Percentiles rank a stretch among this genome's conserved stretches.
These are phyloP conservation scores for Aphaenogaster ashmeadi DNA, from an alignment of 1,140 invertebrate genomes.

Conservation along the genomic window DNA sequence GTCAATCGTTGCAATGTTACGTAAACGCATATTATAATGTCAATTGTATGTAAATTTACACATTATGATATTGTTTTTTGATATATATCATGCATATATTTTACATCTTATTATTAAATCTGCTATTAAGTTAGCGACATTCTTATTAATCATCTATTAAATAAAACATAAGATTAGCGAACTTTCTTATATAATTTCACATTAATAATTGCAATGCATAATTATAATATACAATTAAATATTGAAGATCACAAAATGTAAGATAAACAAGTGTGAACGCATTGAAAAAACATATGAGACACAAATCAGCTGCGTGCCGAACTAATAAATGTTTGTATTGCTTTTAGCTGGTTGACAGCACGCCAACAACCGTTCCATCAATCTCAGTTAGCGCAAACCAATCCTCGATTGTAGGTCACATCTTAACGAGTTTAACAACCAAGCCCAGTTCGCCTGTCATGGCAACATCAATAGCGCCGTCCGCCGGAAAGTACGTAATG, in stretches of 20 bases:
- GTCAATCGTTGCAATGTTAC: not conserved
- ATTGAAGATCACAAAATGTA: not conserved
- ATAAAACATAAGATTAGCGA: not conserved
- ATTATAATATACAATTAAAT: not conserved
- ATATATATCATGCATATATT: not conserved
- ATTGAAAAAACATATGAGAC: not conserved
- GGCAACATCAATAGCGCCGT: constrained; percentile 56
- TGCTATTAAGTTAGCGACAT: not conserved
- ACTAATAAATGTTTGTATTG: constrained; percentile 70
- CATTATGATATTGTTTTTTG: not conserved
- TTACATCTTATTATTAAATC: constrained; percentile 13
- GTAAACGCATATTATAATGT: not conserved
- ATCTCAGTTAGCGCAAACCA: constrained; percentile 63
- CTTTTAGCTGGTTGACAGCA: constrained; percentile 70
- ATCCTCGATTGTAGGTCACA: constrained; percentile 66
- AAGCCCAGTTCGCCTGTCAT: constrained; percentile 53
- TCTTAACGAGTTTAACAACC: constrained; percentile 59
- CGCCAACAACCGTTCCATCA: constrained; percentile 51
- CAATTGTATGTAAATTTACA: not conserved
- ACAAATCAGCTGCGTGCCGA: not conserved
- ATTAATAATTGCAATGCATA: not conserved
- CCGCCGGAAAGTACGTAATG: constrained; percentile 73
- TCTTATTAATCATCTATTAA: not conserved
- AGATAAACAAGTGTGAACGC: not conserved
- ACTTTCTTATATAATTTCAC: not conserved